Conservation (phyloP, 2,113 vertebrate species). For the Prietella phreatophila region DNA sequence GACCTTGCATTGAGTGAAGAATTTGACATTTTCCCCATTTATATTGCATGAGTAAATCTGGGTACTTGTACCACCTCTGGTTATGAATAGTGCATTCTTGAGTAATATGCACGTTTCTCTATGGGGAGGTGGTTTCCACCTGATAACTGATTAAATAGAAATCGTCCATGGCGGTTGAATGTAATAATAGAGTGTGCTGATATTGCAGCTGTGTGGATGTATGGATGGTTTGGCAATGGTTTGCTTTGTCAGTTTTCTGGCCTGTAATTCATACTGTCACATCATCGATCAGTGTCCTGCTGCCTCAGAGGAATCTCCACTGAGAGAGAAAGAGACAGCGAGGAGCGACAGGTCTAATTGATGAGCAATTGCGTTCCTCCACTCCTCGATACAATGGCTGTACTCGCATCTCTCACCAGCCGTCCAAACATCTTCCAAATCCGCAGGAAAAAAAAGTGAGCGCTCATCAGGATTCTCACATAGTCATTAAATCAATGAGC, state of each 20-base stretch:
- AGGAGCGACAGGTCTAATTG: constrained; percentile 30
- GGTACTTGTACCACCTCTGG: no score
- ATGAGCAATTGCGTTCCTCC: constrained; percentile 33
- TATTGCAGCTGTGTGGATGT: background rate
- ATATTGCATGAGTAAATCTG: no score
- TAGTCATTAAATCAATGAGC: background rate
- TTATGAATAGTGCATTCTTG: no score
- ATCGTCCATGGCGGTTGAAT: background rate
- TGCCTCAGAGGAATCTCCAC: constrained; percentile 58
- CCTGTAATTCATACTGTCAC: constrained; percentile 73
- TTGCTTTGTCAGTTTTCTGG: constrained; percentile 50
- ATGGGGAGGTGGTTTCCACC: no score
- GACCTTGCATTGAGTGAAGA: no score
- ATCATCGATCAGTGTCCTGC: constrained; percentile 67
- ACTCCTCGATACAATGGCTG: background rate
- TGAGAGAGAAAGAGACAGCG: constrained; percentile 50
- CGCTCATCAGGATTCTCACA: background rate
- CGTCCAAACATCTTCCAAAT: background rate
- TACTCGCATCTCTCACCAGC: background rate
- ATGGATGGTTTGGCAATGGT: background rate
- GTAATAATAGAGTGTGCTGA: constrained; percentile 36
- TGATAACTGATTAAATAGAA: background rate
- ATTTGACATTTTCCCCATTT: no score
- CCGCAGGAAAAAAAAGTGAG: background rate
- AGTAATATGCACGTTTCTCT: no score